Conservation (phyloP, 2,888 invertebrate genomes). For the Zaprionus obscuricornis region DNA sequence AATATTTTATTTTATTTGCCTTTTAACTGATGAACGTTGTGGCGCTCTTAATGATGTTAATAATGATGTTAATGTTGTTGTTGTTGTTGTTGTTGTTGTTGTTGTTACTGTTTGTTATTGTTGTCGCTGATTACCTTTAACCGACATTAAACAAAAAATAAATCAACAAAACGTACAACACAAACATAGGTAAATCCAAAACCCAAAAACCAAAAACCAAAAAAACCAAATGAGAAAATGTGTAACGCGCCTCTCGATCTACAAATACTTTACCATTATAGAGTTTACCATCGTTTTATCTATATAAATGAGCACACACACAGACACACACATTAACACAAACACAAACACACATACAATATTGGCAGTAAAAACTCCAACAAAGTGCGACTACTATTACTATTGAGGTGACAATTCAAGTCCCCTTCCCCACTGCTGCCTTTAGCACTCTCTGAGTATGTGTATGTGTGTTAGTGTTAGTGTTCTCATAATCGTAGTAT, state of each 20-base stretch:
- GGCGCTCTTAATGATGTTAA: constrained; percentile 27
- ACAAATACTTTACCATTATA: no score
- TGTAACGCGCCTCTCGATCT: no score
- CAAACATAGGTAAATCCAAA: constrained; percentile 27
- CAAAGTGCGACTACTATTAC: constrained; percentile 51
- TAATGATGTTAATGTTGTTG: constrained; percentile 17
- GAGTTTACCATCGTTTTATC: no score
- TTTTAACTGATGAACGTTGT: constrained; percentile 59
- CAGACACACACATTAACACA: constrained; percentile 12
- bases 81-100: constrained; percentile 30
- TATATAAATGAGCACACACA: not conserved
- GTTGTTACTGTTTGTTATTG: constrained; percentile 32
- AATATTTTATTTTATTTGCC: constrained; percentile 54
- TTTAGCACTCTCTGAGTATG: no score
- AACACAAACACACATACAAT: constrained; percentile 56
- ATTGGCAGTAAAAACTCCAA: constrained; percentile 66
- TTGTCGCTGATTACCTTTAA: constrained; percentile 71
- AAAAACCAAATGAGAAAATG: not conserved
- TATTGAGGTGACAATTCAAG: constrained; percentile 74
- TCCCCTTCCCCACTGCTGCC: no score
- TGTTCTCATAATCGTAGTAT: no score
- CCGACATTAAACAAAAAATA: constrained; percentile 48
- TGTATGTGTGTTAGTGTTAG: no score
- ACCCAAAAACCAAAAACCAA: no score
- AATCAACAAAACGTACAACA: constrained; percentile 44